Base-by-base conservation (phyloP, 2,888 invertebrate genomes). In the Phlogophora meticulosa region DNA sequence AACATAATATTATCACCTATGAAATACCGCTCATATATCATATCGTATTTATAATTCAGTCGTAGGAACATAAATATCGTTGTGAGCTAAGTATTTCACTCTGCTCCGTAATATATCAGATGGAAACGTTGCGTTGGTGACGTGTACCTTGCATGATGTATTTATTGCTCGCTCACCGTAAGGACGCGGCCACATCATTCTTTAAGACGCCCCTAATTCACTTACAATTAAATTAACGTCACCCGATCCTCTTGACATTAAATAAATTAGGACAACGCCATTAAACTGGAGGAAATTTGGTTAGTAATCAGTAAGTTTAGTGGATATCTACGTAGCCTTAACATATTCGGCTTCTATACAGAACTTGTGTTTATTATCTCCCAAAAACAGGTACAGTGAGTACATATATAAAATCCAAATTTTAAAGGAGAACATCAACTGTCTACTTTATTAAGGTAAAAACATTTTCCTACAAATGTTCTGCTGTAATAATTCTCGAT, bases 191-290 rank as follows among this genome's bases (percentile, higher is more conserved):
- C 85, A 85, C 87, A 85, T 85, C 87, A 89, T 88, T 87, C 90
- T 89, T 88, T 80, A 87, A 90, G 91, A 88, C 88, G 89, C 85
- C 88, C 91, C 87, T 91, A 91, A 93, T 93, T 90, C 88, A 88
- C 87, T 91, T 88, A 90, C 89, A 92, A 92, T 92, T 91, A 91
- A 92, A 92, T 92, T 91, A 91, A 85, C 87, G 91, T 91, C 91
- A 91, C 89, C 88, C 88, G 87, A 90, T 90, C 88, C 87, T 87
- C 87, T 86, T 87, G 90, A 88, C 88, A 88, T 87, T 91, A 91
- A 92, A 91, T 91, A 90, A 92, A 92, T 93, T 91, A 92, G 87
- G 87, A 87, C 86, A 85, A 85, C 87, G 83, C 89, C 88, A 91
- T 91, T 92, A 92, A 89, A 88, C 88, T 82, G 76, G 59, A 80